These are phyloP conservation scores for Torymus auratus DNA, from an alignment of 2,888 invertebrate species.

Conservation along the genomic window DNA sequence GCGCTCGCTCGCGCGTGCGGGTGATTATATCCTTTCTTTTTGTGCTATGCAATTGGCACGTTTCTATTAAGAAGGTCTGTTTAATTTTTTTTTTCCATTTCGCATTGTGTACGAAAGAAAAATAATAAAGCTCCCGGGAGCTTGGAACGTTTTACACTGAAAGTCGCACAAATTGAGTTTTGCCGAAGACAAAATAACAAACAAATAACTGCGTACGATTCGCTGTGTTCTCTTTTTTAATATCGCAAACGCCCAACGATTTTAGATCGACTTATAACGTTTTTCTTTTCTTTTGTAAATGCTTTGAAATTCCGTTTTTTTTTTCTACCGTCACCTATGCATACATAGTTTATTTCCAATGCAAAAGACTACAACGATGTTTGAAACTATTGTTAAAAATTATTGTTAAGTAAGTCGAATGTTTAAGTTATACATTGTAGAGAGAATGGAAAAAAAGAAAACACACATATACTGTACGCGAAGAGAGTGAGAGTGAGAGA, in stretches of 20 bases:
- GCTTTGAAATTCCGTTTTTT: not conserved
- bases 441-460: slow-evolving; percentile 12
- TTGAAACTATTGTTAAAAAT: no score
- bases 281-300: slow-evolving; percentile 18
- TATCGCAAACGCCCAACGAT: slow-evolving; percentile 10
- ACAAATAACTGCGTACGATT: slow-evolving; percentile 17
- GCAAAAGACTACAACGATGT: no score
- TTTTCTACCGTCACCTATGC: not conserved
- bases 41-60: slow-evolving; percentile 15
- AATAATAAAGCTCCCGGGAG: no score
- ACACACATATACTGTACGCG: slow-evolving; percentile 17
- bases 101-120: not conserved
- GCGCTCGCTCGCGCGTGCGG: no score
- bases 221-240: slow-evolving; percentile 23
- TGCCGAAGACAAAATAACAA: not conserved
- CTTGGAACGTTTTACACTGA: no score
- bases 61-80: not conserved
- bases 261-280: not conserved
- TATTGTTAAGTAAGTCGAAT: slow-evolving; percentile 1
- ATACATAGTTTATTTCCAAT: no score
- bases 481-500: slow-evolving; percentile 4
- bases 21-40: not conserved
- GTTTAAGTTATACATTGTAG: slow-evolving; percentile 33
- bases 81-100: no score
- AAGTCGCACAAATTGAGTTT: slow-evolving; percentile 40